Conservation (phyloP, 1,140 invertebrate species). For the Heliconius congener region DNA sequence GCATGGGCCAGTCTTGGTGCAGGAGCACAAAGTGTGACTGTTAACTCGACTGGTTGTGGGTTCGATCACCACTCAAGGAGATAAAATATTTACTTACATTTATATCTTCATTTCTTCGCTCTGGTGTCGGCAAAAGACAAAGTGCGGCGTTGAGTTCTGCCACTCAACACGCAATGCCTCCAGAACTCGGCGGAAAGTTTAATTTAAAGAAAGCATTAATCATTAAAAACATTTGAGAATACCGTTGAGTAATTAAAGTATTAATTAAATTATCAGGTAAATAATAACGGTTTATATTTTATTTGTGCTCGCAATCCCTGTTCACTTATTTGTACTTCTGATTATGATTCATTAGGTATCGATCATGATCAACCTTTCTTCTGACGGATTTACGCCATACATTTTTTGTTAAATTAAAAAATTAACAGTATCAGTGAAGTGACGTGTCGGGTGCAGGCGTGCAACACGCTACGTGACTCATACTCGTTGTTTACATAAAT, state of each 20-base stretch:
- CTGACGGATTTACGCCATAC: conserved; percentile 9
- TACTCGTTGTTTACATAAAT: neutral
- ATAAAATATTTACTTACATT: no score
- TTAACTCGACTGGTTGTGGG: no score
- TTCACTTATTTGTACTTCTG: conserved; percentile 6
- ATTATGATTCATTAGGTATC: conserved; percentile 34
- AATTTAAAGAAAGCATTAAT: neutral
- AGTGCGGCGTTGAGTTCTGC: no score
- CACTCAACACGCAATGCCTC: no score
- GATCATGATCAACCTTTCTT: conserved; percentile 29
- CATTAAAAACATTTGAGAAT: neutral
- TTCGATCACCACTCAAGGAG: no score
- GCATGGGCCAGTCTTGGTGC: neutral
- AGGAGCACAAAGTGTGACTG: no score
- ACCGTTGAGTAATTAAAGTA: conserved; percentile 1
- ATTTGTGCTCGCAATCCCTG: neutral
- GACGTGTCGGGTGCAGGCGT: conserved; percentile 25
- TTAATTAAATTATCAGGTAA: conserved; percentile 4
- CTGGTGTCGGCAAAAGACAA: no score
- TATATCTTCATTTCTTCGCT: no score
- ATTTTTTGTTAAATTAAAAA: conserved; percentile 30
- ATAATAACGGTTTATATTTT: neutral
- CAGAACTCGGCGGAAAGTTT: no score
- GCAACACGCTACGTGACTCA: conserved; percentile 23
- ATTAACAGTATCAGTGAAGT: conserved; percentile 28